Percentiles rank a stretch among this genome's conserved stretches.
These are phyloP conservation scores for Eleutherodactylus coqui DNA, from an alignment of 2,797 vertebrate genomes.

Conservation along the genomic window DNA sequence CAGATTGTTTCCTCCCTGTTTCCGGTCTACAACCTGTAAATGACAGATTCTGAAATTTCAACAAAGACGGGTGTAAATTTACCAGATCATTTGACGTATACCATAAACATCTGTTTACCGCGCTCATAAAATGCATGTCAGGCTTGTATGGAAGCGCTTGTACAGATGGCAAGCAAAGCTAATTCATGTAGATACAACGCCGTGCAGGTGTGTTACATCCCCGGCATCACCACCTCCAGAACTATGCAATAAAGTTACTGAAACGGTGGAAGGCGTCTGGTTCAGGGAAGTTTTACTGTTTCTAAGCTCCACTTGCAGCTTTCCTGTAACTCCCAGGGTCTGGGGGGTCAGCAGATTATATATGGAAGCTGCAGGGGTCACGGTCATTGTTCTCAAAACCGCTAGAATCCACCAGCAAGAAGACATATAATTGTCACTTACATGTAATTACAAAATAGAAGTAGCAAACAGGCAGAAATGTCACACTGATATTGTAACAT, in stretches of 20 bases:
- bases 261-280: not conserved
- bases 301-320: not conserved
- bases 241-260: not conserved
- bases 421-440: not conserved
- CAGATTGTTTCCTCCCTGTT: not conserved
- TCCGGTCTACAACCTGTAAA: not conserved
- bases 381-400: not conserved
- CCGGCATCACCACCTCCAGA: not conserved
- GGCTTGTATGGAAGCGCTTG: not conserved
- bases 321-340: no score
- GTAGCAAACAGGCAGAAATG: no score
- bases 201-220: not conserved
- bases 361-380: not conserved
- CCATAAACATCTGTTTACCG: conserved; percentile 38
- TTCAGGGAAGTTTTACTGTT: not conserved
- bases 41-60: conserved; percentile 13
- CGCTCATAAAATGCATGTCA: not conserved
- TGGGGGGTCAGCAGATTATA: not conserved
- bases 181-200: not conserved
- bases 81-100: conserved; percentile 32
- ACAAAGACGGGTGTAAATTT: not conserved
- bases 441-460: not conserved
- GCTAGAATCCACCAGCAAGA: not conserved
- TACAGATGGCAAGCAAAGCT: conserved; percentile 15
- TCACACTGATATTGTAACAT: no score